Conservation (phyloP, 2,113 vertebrate species). For the Morone saxatilis region DNA sequence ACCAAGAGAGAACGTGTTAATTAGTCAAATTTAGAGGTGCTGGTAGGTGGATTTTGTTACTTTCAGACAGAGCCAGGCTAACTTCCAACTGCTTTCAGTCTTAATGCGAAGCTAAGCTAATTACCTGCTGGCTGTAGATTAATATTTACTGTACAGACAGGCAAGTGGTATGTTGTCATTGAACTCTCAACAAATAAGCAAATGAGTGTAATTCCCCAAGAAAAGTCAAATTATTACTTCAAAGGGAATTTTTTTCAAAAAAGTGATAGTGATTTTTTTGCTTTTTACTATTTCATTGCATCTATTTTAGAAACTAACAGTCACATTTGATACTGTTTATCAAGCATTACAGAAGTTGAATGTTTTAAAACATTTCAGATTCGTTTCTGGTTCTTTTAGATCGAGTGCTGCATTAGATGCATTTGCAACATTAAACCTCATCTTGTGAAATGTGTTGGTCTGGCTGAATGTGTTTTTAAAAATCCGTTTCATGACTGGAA, state of each 20-base stretch:
- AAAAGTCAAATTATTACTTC: background rate
- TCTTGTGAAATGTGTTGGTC: background rate
- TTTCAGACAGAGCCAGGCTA: background rate
- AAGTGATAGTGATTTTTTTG: background rate
- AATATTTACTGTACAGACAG: background rate
- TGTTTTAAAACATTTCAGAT: background rate
- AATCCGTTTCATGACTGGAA: conserved; percentile 7
- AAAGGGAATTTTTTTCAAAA: background rate
- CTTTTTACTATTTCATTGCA: background rate
- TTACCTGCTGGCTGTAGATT: background rate
- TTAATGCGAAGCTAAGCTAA: background rate
- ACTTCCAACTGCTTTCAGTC: background rate
- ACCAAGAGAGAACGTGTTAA: background rate
- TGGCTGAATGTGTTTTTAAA: conserved; percentile 1
- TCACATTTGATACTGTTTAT: background rate
- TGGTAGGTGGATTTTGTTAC: background rate
- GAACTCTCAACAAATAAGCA: background rate
- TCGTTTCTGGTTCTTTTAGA: background rate
- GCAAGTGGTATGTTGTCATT: background rate
- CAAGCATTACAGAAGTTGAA: background rate
- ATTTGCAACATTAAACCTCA: background rate
- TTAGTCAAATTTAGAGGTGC: background rate
- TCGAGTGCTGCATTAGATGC: background rate
- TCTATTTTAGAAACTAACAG: background rate
- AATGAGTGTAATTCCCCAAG: background rate